Base-by-base conservation (phyloP, 2,888 invertebrate species). In the Tuta absoluta region DNA sequence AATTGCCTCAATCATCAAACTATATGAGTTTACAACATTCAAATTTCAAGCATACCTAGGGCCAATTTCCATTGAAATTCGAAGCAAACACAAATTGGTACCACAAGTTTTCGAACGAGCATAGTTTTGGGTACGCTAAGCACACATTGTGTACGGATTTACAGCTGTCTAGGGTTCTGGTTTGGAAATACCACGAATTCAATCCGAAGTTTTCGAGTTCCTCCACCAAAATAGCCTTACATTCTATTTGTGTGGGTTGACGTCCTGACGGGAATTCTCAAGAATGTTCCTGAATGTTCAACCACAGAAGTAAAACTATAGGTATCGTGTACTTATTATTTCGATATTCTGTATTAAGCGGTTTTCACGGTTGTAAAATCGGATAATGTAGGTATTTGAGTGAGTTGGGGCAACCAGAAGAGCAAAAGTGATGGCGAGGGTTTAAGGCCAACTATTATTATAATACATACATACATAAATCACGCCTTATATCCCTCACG, bases 41-140 rank as follows among this genome's bases (percentile, higher is more conserved):
- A 45, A 45, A 45, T 45, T 11, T 5, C 45, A 4, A 17, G 17
- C 45, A 45, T 45, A n/a, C n/a, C 45, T n/a, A 45, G 17, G 4
- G 3, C 45, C 37, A 37, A 37, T 37, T 37, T 37, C 37, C n/a
- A 45, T 45, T 45, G 45, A 45, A 45, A 45, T 17, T 45, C 45
- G 0, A 45, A 45, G 45, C 45, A 45, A 37, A 37, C 12, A 37
- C 12, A 37, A 45, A 45, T 45, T 45, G 45, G 45, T 17, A 45
- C 45, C 17, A 45, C 17, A 45, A 45, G 45, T 45, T 45, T 45
- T 45, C 45, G 45, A 45, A 45, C 45, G 45, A 45, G 45, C 45
- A 45, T 45, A 45, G 45, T 45, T 45, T 45, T 45, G n/a, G 45
- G 45, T 17, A 45, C 3, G 45, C n/a, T 7, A 45, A 45, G 45